Evolutionary conservation across 1,140 invertebrate species (phyloP), one percentile per base, ranked within the genome.

Genomic region (Philotrypesis tridentata): DNA sequence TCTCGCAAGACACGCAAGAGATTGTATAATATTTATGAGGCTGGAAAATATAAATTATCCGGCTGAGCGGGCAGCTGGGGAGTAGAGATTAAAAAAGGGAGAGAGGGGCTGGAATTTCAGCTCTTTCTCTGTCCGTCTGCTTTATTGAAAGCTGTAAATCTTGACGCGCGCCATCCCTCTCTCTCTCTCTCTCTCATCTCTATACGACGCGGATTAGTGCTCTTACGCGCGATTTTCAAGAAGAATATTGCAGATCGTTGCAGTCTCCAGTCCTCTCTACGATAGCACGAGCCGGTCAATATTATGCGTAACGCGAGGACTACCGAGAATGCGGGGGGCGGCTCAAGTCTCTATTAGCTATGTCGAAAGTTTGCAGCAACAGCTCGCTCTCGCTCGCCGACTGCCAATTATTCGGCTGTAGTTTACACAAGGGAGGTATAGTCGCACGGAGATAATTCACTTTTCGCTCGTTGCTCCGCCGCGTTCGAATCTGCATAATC

Each of bases 61-160:
- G 11, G 31, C 67, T 68, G 9, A 73, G 23, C 48, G 29, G 29
- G 27, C 29, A 60, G n/a, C 55, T 60, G 72, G 17, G 73, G 12
- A 5, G 14, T 14, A 37, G 12, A 14, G 11, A 63, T 11, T 63
- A 23, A 33, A 63, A 75, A 48, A 31, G 6, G 29, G 5, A 33
- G 23, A 23, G 23, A 4, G 60, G 11, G 21, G n/a, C n/a, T n/a
- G 21, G 33, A 76, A 37, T 65, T 65, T 40, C 33, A 27, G 73
- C 55, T 73, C 25, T 29, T 40, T 40, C 33, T 4, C 27, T 27
- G 40, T 71, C 37, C n/a, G 31, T 68, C 65, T 70, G 72, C 48
- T 81, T 81, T 76, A 80, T 73, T 80, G 78, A 72, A 80, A 73
- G 31, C 55, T 21, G 70, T 80, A 80, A 72, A 73, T 80, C 70